Evolutionary conservation across 2,113 vertebrate species (phyloP).

Genomic region (Zosterops pallidus): DNA sequence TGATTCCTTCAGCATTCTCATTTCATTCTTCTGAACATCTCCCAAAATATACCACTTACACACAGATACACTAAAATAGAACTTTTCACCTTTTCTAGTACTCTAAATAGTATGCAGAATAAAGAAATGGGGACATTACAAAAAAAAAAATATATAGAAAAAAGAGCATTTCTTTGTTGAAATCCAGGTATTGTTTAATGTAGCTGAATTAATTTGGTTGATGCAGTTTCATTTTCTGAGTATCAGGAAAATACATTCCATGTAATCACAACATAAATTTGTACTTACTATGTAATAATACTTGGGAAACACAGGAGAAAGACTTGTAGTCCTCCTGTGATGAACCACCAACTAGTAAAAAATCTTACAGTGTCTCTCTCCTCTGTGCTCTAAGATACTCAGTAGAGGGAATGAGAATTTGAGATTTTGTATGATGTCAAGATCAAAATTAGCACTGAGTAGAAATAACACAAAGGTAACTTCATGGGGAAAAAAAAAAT

Average conservation of each 20-base stretch:
- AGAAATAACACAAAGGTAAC: not conserved
- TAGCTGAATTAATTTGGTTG: not conserved
- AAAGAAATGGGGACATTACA: not conserved
- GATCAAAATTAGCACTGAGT: not conserved
- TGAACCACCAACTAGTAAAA: not conserved
- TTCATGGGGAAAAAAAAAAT: not conserved
- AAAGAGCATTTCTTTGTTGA: constrained; percentile 11
- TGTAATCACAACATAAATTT: not conserved
- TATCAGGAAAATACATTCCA: constrained; percentile 11
- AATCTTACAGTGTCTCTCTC: not conserved
- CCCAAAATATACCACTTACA: not conserved
- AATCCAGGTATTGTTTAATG: constrained; percentile 16
- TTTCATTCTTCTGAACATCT: not conserved
- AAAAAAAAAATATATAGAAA: not conserved
- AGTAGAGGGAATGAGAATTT: not conserved
- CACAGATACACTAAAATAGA: not conserved
- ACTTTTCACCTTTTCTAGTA: not conserved
- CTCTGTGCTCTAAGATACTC: not conserved
- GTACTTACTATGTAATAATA: not conserved
- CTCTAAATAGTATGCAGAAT: not conserved
- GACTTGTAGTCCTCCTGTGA: not conserved
- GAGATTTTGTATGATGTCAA: not conserved
- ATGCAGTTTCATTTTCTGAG: not conserved
- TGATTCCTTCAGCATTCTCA: not conserved
- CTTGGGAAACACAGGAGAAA: not conserved